Conservation (phyloP, 1,140 invertebrate species). For the Ceratosolen fusciceps region DNA sequence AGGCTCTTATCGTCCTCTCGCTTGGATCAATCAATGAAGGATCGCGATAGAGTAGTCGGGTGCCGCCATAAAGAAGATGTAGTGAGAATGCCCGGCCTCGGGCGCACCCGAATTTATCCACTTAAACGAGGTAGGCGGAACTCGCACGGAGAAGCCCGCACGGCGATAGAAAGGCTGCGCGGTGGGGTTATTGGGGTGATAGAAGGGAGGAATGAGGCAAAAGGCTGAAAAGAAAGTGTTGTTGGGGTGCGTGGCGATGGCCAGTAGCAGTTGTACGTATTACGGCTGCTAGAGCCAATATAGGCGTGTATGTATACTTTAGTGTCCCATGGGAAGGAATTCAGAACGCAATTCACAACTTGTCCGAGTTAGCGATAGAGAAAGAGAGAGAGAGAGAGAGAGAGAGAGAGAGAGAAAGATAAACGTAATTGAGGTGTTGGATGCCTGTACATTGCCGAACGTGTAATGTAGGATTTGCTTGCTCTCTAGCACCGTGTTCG, state of each 20-base stretch:
- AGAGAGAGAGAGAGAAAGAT: too few species aligned
- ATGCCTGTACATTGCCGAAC: neutral
- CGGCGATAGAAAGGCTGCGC: too few species aligned
- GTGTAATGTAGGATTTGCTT: neutral
- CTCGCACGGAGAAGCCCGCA: too few species aligned
- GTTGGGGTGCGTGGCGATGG: neutral
- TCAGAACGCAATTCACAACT: too few species aligned
- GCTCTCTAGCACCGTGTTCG: neutral
- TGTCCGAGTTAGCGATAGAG: too few species aligned
- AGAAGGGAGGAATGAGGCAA: neutral
- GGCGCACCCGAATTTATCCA: neutral
- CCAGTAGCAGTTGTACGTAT: neutral
- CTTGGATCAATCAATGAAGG: neutral
- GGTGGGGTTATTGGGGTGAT: too few species aligned
- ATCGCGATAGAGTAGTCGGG: neutral
- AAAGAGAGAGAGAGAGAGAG: too few species aligned
- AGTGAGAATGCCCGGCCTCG: neutral
- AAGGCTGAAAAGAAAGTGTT: neutral
- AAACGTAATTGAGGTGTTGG: slow-evolving; percentile 41
- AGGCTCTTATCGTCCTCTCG: neutral
- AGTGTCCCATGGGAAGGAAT: slow-evolving; percentile 32
- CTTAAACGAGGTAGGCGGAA: neutral
- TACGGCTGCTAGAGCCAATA: neutral
- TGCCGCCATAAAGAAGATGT: neutral
- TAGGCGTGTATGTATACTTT: neutral